Percentiles rank a stretch among this genome's conserved stretches.
Conservation (phyloP, 2,888 invertebrate species). For the Pammene aurita region DNA sequence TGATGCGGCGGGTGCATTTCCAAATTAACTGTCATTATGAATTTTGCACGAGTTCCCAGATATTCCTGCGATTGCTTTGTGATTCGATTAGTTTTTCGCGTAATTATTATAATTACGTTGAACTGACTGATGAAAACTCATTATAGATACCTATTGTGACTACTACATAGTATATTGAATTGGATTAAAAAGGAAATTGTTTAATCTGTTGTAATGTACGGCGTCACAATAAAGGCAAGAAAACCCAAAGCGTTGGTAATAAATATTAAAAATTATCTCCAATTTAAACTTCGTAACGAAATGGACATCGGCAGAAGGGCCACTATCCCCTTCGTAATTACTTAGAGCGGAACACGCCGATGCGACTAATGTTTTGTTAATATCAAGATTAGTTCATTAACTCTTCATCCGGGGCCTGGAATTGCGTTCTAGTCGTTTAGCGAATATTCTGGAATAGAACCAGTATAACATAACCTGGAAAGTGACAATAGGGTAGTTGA, state of each 20-base stretch:
- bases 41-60: conserved; percentile 68
- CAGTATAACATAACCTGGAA: background rate
- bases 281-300: conserved; percentile 40
- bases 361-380: conserved; percentile 82
- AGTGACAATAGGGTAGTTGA: no score
- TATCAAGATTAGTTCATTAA: conserved; percentile 83
- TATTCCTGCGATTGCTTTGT: conserved; percentile 74
- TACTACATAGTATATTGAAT: no score
- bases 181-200: background rate
- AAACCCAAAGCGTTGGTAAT: conserved; percentile 35
- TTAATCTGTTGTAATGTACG: background rate
- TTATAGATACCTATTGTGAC: background rate
- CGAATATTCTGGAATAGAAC: background rate
- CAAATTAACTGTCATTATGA: conserved; percentile 80
- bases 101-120: conserved; percentile 62
- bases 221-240: conserved; percentile 15
- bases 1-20: conserved; percentile 69
- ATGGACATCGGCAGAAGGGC: conserved; percentile 45
- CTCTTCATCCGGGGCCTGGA: conserved; percentile 67
- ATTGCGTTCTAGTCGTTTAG: background rate
- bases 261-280: conserved; percentile 41
- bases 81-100: conserved; percentile 77
- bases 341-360: conserved; percentile 66
- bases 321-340: conserved; percentile 54
- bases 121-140: conserved; percentile 2